Conservation (phyloP, 2,113 vertebrate species). For the Gopherus flavomarginatus region DNA sequence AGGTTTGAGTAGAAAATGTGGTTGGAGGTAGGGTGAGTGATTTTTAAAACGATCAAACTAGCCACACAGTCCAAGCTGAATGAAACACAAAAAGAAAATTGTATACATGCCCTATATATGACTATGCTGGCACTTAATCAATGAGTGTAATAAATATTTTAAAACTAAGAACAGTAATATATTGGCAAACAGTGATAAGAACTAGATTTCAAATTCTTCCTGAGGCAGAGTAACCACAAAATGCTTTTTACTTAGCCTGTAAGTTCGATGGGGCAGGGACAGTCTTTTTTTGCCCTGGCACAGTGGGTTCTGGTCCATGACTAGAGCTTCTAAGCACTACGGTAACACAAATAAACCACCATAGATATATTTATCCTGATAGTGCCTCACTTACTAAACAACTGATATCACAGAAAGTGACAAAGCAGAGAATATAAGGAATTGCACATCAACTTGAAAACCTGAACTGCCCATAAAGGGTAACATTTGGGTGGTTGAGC, state of each 20-base stretch:
- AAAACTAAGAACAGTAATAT: not conserved
- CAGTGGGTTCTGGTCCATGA: not conserved
- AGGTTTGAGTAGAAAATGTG: no score
- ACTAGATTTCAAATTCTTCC: not conserved
- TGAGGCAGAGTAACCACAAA: not conserved
- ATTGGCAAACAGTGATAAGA: not conserved
- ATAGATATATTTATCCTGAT: not conserved
- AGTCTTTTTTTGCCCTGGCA: not conserved
- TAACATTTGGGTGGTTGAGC: no score
- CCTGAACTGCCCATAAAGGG: not conserved
- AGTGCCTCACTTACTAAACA: not conserved
- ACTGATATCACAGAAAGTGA: not conserved
- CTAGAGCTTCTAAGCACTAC: not conserved
- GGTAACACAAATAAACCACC: not conserved
- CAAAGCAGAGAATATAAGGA: not conserved
- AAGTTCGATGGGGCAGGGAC: not conserved
- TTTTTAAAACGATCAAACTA: no score
- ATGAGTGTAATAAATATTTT: not conserved
- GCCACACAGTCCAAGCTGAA: no score
- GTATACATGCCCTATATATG: not conserved
- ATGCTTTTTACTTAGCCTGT: not conserved
- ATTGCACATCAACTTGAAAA: not conserved
- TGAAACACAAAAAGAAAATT: not conserved
- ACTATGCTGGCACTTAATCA: not conserved
- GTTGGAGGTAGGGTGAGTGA: no score